phyloP scores from a whole-genome alignment of 2,797 vertebrate genomes.

The Malacoraja senta region DNA sequence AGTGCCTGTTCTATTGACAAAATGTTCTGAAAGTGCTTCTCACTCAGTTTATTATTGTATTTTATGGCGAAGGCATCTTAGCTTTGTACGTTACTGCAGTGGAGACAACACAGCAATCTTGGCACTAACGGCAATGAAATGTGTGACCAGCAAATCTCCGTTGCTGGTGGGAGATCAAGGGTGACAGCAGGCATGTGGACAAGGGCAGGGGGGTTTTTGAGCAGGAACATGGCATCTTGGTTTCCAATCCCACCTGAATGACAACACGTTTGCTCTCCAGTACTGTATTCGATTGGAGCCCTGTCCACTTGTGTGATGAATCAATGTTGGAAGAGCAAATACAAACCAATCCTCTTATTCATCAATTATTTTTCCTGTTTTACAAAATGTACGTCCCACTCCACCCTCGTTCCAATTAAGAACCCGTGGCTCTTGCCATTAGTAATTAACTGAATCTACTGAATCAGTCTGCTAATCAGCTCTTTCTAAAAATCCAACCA shows the following conservation, averaged over 20 bases:
- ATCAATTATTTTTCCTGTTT: neutral
- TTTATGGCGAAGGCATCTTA: neutral
- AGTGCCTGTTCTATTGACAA: neutral
- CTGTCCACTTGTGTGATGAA: neutral
- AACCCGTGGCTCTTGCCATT: neutral
- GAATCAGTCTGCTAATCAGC: neutral
- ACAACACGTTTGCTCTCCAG: neutral
- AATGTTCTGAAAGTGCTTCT: neutral
- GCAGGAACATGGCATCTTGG: neutral
- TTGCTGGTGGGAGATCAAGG: neutral
- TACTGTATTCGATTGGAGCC: neutral
- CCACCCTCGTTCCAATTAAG: neutral
- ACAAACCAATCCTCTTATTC: neutral
- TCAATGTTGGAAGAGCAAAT: neutral
- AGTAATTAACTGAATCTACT: neutral
- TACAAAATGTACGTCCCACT: neutral
- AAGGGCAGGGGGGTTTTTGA: neutral
- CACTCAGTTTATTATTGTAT: neutral
- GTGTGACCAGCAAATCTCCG: neutral
- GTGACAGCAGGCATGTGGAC: neutral
- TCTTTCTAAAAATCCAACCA: neutral
- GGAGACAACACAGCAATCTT: neutral
- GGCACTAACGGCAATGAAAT: neutral
- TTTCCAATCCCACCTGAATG: neutral
- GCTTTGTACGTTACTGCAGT: neutral